phyloP scores from a whole-genome alignment of 2,113 vertebrate species.

The Platysteira castanea region DNA sequence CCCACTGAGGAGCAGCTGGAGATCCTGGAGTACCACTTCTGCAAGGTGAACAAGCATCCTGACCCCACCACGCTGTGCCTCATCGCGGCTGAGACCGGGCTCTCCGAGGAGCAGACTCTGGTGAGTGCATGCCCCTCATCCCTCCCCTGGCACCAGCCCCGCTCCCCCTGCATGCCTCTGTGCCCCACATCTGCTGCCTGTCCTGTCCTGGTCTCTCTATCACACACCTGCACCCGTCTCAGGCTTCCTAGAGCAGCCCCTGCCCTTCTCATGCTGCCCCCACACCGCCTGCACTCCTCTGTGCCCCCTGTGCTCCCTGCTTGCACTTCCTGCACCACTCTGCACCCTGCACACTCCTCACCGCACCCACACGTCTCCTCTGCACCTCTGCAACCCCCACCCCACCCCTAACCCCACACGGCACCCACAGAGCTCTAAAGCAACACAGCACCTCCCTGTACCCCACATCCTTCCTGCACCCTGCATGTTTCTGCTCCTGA shows the following conservation, averaged over 20 bases:
- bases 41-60: conserved; percentile 75
- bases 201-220: background rate
- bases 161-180: background rate
- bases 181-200: background rate
- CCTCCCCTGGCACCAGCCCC: background rate
- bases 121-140: conserved; percentile 36
- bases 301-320: background rate
- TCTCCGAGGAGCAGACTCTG: conserved; percentile 74
- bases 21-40: conserved; percentile 77
- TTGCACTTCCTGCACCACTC: too few species aligned
- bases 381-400: background rate
- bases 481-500: accelerated
- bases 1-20: conserved; percentile 75
- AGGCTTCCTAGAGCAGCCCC: background rate
- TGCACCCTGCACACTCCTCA: background rate
- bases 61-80: conserved; percentile 75
- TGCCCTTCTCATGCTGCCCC: background rate
- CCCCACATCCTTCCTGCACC: background rate
- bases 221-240: background rate
- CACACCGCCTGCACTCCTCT: background rate
- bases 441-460: background rate
- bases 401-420: background rate
- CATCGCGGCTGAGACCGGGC: conserved; percentile 72
- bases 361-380: background rate
- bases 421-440: background rate